Evolutionary conservation across 2,797 vertebrate genomes (phyloP), one percentile per base, ranked within the genome.

Genomic region (Parauchenoglanis punctatus): DNA sequence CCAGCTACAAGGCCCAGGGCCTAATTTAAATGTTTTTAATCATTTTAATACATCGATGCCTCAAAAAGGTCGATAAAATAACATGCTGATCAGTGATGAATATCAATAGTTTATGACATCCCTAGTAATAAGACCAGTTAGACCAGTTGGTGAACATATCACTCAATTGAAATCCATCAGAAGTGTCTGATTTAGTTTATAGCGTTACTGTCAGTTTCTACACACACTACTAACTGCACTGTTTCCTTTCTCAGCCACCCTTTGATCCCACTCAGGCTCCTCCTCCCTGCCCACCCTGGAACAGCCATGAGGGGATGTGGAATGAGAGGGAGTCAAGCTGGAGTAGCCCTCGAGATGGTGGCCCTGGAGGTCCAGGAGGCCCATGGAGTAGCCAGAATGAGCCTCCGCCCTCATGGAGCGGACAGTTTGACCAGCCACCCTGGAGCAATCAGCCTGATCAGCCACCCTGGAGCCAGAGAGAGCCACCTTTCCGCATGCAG

Each of bases 281-380:
- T 0, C 98, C 98, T 23, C 98, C 98, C 0, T 99, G 98, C 87
- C 98, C 98, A 0, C 98, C 98, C 0, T 99, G 98, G 98, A 99
- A 97, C 92, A 97, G 97, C 93, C 98, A 99, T 0, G 98, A 99
- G 90, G 97, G 97, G 7, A 97, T 99, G 96, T 99, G 98, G 98
- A 98, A 96, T 0, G 98, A 99, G 94, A 94, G 97, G 0, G 98
- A 99, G 83, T 96, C 97, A 1, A 97, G 94, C 92, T 99, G 98
- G 98, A 99, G 96, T 2, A 97, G 94, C 1, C 96, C 97, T 86
- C 95, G 96, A 0, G 98, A 95, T 25, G 87, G 96, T 2, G 97
- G 94, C 1, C 96, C 97, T 81, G 96, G 96, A 84, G 94, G 96
- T 0, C 96, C 96, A 0, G 94, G 97, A 0, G 96, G 97, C 0